Evolutionary conservation across 2,888 invertebrate genomes (phyloP), one percentile per base, ranked within the genome.

Genomic region (Cetonia aurata): DNA sequence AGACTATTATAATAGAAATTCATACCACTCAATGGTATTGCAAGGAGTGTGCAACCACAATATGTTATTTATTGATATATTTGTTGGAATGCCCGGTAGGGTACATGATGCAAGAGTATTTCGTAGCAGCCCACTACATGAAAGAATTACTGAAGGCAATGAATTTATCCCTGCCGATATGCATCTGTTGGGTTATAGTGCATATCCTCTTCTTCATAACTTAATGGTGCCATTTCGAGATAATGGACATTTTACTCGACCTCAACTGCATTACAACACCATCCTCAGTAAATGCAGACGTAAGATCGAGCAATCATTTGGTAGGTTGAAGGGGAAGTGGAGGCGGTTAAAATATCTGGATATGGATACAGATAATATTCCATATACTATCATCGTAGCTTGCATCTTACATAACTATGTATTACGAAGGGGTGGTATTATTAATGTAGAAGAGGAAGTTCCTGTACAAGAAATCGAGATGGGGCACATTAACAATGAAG

Each of bases 171-270:
- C n/a, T 67, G 13, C 9, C 1, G 50, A 25, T 50, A 3, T 48
- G 33, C 41, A 50, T 70, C 42, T 79, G n/a, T 17, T 79, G 13
- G 77, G 79, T 41, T 77, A 79, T 71, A 72, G 74, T 42, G 79
- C 79, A 4, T 81, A 82, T 68, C 74, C 79, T 4, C 50, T 73
- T 53, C 33, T 74, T 6, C 12, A 60, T 4, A 72, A 70, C 72
- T 31, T 81, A 13, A 62, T 82, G 0, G 67, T 77, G 13, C 80
- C 79, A 9, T 81, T 75, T 71, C 77, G 76, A 67, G 76, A 80
- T 68, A 73, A 77, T 62, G 79, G 78, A 3, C 67, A 72, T 68
- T 68, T 81, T 8, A 77, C 77, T 3, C 65, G 70, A 19, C 44
- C 74, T 4, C 77, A 82, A 72, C 72, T 17, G 57, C 66, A 71